These are phyloP conservation scores for Dysdera silvatica DNA, from an alignment of 1,140 invertebrate genomes.

Conservation along the genomic window DNA sequence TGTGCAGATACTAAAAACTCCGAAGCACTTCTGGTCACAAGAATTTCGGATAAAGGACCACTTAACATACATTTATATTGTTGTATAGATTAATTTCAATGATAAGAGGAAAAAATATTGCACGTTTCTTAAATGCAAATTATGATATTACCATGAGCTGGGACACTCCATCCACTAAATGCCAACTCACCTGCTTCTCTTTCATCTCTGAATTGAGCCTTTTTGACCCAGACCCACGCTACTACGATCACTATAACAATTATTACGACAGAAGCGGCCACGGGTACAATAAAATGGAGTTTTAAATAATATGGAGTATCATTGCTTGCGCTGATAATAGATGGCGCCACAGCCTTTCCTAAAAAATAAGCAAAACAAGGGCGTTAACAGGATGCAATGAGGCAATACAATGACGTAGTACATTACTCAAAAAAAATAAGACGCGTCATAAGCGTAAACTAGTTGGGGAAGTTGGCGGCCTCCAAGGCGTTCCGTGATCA, in stretches of 20 bases:
- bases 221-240: conserved; percentile 31
- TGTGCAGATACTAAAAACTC: no score
- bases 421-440: no score
- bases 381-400: no score
- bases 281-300: conserved; percentile 27
- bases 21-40: no score
- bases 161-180: not conserved
- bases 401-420: no score
- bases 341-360: conserved; percentile 25
- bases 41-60: no score
- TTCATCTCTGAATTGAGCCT: conserved; percentile 27
- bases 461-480: no score
- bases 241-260: conserved; percentile 32
- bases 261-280: conserved; percentile 26
- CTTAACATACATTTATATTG: no score
- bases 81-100: no score
- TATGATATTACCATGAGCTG: not conserved
- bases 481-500: no score
- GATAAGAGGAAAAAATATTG: no score
- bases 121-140: not conserved
- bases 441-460: no score
- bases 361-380: not conserved
- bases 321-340: not conserved
- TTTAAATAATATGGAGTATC: conserved; percentile 30
- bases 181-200: conserved; percentile 20